These are phyloP conservation scores for Centrocercus urophasianus DNA, from an alignment of 2,113 vertebrate species.

Conservation along the genomic window DNA sequence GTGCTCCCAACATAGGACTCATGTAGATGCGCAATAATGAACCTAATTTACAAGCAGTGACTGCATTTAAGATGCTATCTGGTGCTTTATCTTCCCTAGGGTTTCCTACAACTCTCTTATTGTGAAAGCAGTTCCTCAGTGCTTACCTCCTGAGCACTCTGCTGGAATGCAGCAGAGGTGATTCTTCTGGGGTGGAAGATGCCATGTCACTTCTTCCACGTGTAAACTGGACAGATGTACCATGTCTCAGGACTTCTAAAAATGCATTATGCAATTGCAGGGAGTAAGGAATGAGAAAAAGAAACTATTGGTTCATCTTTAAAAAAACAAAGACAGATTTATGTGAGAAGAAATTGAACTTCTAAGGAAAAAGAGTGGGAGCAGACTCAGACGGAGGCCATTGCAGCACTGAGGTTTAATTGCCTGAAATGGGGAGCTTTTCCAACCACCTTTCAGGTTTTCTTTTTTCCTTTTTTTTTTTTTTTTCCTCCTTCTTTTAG, in stretches of 20 bases:
- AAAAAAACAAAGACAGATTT: background rate
- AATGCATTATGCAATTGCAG: background rate
- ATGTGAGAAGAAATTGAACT: background rate
- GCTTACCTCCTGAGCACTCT: rapidly evolving
- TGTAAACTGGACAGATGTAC: background rate
- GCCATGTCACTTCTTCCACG: rapidly evolving
- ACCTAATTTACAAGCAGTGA: rapidly evolving
- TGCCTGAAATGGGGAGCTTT: background rate
- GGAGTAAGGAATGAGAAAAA: background rate
- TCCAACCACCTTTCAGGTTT: background rate
- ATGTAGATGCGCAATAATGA: background rate
- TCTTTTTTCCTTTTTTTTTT: background rate
- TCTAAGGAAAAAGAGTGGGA: background rate
- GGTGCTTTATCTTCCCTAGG: background rate
- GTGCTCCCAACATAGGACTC: background rate
- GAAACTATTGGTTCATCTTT: background rate
- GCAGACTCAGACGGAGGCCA: background rate
- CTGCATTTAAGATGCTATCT: background rate
- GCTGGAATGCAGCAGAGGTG: background rate
- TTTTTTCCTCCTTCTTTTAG: background rate
- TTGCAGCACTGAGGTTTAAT: background rate
- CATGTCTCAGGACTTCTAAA: background rate
- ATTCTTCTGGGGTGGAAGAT: background rate
- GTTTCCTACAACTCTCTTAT: background rate
- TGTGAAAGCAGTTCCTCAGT: background rate